A percentile compares a stretch with the other conserved stretches of the same genome.
These are phyloP conservation scores for Lasioglossum marginatum DNA, from an alignment of 2,888 invertebrate genomes.

Conservation along the genomic window DNA sequence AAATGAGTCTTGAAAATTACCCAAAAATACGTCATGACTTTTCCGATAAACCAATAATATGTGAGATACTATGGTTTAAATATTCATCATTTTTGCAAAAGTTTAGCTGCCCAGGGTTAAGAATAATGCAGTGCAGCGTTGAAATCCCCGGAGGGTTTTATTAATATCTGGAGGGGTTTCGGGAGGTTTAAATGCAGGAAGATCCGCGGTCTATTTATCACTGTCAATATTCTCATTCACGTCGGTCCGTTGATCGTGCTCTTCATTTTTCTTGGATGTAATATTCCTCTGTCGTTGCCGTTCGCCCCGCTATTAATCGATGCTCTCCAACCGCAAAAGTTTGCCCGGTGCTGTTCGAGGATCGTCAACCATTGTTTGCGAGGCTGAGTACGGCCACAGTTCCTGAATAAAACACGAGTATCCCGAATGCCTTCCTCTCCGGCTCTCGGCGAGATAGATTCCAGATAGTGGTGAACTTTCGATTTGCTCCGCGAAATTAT, in stretches of 20 bases:
- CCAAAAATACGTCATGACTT: no score
- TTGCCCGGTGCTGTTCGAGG: not conserved
- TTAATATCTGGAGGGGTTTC: not conserved
- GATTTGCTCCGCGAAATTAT: slow-evolving; percentile 20
- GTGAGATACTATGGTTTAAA: not conserved
- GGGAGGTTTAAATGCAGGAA: not conserved
- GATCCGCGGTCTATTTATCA: not conserved
- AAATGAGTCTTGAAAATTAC: no score
- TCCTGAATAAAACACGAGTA: slow-evolving; percentile 19
- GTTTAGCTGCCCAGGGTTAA: not conserved
- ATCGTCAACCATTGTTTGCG: slow-evolving; percentile 21
- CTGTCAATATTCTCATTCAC: slow-evolving; percentile 1
- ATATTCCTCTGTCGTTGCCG: slow-evolving; percentile 6
- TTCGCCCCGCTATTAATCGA: slow-evolving; percentile 7
- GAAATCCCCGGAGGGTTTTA: not conserved
- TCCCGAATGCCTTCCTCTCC: not conserved
- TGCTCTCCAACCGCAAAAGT: slow-evolving; percentile 13
- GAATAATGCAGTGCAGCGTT: not conserved
- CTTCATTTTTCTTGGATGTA: slow-evolving; percentile 1
- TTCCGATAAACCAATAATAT: no score
- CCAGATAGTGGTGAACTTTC: slow-evolving; percentile 10
- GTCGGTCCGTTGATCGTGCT: not conserved
- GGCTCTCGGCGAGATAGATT: not conserved
- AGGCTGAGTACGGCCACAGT: slow-evolving; percentile 2
- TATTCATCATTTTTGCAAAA: not conserved